phyloP scores from a whole-genome alignment of 35 echinoderm and acorn worm species.

The Stichopus chloronotus region DNA sequence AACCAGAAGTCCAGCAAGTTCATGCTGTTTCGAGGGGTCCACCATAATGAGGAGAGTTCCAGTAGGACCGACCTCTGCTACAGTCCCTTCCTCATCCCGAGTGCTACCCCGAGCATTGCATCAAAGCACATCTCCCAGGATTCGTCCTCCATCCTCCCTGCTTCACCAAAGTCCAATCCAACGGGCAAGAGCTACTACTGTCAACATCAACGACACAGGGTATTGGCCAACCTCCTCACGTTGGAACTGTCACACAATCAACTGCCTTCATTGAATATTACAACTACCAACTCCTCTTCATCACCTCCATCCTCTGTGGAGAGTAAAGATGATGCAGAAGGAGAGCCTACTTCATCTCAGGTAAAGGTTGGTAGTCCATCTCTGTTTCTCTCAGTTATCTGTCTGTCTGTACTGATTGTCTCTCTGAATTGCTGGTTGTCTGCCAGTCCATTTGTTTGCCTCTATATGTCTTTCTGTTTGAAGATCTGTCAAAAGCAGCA shows the following conservation, averaged over 20 bases:
- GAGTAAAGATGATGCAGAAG: conserved; percentile 3
- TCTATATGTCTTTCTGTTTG: too few relatives aligned
- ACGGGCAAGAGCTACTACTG: conserved; percentile 51
- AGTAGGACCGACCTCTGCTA: conserved; percentile 60
- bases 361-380: neutral
- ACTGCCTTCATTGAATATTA: conserved; percentile 40
- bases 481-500: too few relatives aligned
- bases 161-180: conserved; percentile 26
- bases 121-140: conserved; percentile 47
- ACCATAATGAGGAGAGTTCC: conserved; percentile 36
- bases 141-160: neutral
- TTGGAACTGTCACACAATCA: conserved; percentile 84
- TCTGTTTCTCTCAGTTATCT: too few relatives aligned
- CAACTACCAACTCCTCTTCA: neutral
- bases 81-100: conserved; percentile 61
- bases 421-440: too few relatives aligned
- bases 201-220: conserved; percentile 82
- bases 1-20: conserved; percentile 64
- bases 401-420: too few relatives aligned
- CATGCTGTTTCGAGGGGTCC: conserved; percentile 62
- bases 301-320: neutral
- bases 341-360: neutral
- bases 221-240: conserved; percentile 81
- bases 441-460: too few relatives aligned
- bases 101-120: neutral